Evolutionary conservation across 2,888 invertebrate species (phyloP).

Genomic region (Norana najaformis): DNA sequence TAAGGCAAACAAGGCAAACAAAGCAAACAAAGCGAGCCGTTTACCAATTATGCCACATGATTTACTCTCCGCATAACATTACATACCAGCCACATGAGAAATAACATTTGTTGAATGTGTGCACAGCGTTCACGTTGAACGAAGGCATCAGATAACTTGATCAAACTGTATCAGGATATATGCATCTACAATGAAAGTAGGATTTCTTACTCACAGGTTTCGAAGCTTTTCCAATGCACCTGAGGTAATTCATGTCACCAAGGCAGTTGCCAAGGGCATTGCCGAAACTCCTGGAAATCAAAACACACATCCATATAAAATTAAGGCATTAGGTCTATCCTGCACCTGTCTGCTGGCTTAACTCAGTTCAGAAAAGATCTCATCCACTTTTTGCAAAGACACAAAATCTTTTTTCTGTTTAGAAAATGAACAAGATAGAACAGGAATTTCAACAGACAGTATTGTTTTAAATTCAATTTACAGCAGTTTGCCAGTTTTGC

Average conservation of each 20-base stretch:
- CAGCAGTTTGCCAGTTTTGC: not conserved
- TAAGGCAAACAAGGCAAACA: not conserved
- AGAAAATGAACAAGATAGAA: not conserved
- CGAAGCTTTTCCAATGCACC: conserved; percentile 54
- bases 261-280: conserved; percentile 63
- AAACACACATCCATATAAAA: not conserved
- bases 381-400: not conserved
- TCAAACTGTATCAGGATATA: not conserved
- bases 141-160: not conserved
- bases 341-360: not conserved
- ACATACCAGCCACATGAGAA: too few species aligned
- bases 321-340: too few species aligned
- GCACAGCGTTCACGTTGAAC: too few species aligned
- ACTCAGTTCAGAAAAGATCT: not conserved
- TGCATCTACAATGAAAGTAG: not conserved
- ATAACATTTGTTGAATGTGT: too few species aligned
- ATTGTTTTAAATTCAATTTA: not conserved
- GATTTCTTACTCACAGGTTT: conserved; percentile 50
- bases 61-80: too few species aligned
- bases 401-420: not conserved
- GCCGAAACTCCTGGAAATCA: conserved; percentile 59
- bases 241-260: conserved; percentile 61
- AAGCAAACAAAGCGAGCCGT: not conserved
- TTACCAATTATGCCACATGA: not conserved
- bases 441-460: not conserved